Conservation (phyloP, 2,113 vertebrate species). For the Cheilinus undulatus region DNA sequence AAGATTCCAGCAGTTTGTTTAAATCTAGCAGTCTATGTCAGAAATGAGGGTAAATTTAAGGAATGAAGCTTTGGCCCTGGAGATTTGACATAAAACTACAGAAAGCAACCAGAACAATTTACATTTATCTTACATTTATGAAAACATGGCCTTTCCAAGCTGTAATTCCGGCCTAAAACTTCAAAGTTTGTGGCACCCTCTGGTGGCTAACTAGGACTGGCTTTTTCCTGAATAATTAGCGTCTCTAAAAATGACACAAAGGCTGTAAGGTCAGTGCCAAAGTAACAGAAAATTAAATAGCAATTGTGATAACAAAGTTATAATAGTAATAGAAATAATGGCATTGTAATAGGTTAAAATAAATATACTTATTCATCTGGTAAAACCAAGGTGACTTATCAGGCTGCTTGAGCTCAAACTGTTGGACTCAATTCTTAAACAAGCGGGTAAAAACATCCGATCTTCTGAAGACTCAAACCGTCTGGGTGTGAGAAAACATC, state of each 20-base stretch:
- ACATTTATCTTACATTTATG: no score
- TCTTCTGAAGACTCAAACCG: constrained; percentile 8
- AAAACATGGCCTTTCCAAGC: no score
- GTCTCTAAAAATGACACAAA: no score
- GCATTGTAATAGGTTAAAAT: no score
- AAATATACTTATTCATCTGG: no score
- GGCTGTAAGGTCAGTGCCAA: no score
- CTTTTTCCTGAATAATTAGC: no score
- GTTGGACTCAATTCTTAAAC: not conserved
- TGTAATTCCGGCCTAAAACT: no score
- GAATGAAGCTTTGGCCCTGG: not conserved
- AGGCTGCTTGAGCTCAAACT: not conserved
- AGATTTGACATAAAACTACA: not conserved
- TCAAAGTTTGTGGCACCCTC: not conserved
- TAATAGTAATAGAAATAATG: no score
- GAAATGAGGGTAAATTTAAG: not conserved
- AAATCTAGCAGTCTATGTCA: not conserved
- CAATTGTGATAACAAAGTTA: no score
- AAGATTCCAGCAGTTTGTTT: not conserved
- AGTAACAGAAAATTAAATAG: no score
- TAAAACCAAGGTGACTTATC: not conserved
- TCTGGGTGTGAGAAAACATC: not conserved
- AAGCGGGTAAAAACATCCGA: not conserved
- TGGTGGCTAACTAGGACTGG: not conserved
- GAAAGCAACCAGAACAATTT: no score